Percentiles rank a stretch among this genome's conserved stretches.
These are phyloP conservation scores for Saccopteryx leptura DNA, from an alignment of 2,113 vertebrate species.

Conservation along the genomic window DNA sequence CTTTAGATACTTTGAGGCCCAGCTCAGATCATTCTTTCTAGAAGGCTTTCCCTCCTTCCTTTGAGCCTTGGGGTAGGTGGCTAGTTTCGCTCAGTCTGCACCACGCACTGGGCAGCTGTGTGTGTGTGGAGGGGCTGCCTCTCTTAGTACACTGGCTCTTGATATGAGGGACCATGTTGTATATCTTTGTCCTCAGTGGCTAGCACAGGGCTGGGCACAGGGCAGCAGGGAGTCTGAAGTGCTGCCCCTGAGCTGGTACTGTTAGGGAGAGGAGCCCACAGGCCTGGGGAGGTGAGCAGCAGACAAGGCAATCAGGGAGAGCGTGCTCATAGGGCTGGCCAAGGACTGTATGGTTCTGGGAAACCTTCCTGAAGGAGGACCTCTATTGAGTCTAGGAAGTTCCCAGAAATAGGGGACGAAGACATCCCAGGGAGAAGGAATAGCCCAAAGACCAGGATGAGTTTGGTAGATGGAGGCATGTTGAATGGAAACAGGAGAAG, in stretches of 20 bases:
- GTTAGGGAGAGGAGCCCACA: neutral
- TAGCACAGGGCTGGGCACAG: neutral
- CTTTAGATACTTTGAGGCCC: neutral
- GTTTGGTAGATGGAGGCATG: neutral
- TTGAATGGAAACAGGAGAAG: neutral
- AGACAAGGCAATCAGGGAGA: neutral
- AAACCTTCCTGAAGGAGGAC: neutral
- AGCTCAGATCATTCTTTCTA: neutral
- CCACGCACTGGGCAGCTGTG: neutral
- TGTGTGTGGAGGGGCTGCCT: neutral
- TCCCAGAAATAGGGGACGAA: neutral
- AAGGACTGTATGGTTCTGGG: neutral
- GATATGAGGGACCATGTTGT: neutral
- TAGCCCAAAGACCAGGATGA: neutral
- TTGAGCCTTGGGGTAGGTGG: neutral
- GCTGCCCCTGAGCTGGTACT: neutral
- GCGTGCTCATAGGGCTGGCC: neutral
- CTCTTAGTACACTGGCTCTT: neutral
- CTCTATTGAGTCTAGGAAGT: neutral
- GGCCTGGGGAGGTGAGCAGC: neutral
- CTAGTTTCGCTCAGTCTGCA: neutral
- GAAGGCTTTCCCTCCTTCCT: neutral
- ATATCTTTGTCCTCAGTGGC: neutral
- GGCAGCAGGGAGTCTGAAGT: neutral
- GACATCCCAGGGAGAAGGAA: neutral